Percentiles rank a stretch among this genome's conserved stretches.
phyloP scores from a whole-genome alignment of 2,113 vertebrate genomes.

The Solea solea region DNA sequence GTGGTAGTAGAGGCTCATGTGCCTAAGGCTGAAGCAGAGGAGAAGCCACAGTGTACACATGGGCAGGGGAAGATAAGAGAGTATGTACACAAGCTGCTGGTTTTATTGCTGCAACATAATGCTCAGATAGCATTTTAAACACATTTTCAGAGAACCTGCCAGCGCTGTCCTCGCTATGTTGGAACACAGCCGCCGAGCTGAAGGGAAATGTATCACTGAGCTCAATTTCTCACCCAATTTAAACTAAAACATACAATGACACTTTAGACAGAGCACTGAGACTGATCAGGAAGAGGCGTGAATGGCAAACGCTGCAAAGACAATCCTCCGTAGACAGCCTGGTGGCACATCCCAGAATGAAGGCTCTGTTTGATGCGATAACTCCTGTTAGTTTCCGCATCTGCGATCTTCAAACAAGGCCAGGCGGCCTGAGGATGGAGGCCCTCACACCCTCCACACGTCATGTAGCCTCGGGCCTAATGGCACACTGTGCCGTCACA shows the following conservation, averaged over 20 bases:
- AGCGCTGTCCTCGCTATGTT: conserved; percentile 46
- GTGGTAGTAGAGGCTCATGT: conserved; percentile 41
- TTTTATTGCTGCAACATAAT: conserved; percentile 75
- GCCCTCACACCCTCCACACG: conserved; percentile 31
- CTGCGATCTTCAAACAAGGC: conserved; percentile 47
- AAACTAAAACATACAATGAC: conserved; percentile 21
- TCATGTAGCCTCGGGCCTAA: conserved; percentile 47
- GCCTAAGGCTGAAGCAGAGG: conserved; percentile 65
- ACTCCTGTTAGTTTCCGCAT: conserved; percentile 45
- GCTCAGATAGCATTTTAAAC: conserved; percentile 66
- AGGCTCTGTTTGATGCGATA: conserved; percentile 35
- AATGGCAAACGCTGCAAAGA: conserved; percentile 9
- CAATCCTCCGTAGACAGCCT: conserved; percentile 6
- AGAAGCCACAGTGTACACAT: conserved; percentile 70
- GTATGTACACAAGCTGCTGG: conserved; percentile 76
- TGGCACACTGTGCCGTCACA: conserved; percentile 63
- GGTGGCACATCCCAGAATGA: conserved; percentile 25
- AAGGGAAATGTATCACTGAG: conserved; percentile 67
- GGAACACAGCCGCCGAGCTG: conserved; percentile 35
- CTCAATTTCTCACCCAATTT: conserved; percentile 67
- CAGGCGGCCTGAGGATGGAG: conserved; percentile 18
- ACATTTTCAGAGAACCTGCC: conserved; percentile 62
- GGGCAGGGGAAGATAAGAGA: conserved; percentile 70
- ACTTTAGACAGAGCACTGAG: conserved; percentile 35
- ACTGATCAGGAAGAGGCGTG: conserved; percentile 41